phyloP scores from a whole-genome alignment of 2,888 invertebrate genomes.

The Encarsia formosa region DNA sequence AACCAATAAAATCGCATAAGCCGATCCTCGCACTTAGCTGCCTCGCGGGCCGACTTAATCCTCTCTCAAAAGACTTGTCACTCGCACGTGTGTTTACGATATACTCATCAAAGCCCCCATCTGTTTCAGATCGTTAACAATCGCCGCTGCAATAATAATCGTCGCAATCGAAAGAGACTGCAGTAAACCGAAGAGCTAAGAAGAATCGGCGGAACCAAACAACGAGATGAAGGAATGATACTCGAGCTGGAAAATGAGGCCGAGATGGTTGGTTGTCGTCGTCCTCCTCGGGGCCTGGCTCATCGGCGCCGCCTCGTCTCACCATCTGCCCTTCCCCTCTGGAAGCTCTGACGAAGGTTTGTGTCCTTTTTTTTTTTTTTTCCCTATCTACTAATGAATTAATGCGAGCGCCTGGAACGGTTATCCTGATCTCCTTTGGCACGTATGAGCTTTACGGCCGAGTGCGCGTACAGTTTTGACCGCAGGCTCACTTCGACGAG shows the following conservation, averaged over 20 bases:
- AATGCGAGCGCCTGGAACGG: background rate
- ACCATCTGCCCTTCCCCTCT: slow-evolving; percentile 24
- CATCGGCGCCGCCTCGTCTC: slow-evolving; percentile 2
- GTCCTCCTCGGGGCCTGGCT: slow-evolving; percentile 8
- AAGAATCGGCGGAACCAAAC: background rate
- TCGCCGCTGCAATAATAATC: too few species aligned
- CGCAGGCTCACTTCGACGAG: background rate
- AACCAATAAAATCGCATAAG: too few species aligned
- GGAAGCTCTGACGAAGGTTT: slow-evolving; percentile 47
- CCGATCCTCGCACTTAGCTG: too few species aligned
- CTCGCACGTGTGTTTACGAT: too few species aligned
- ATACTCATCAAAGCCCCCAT: too few species aligned
- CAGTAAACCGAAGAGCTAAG: too few species aligned
- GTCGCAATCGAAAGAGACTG: too few species aligned
- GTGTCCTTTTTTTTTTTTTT: slow-evolving; percentile 15
- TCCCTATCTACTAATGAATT: background rate
- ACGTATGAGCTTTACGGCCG: background rate
- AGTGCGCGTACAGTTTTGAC: background rate
- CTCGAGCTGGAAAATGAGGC: slow-evolving; percentile 44
- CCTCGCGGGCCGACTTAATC: too few species aligned
- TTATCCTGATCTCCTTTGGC: background rate
- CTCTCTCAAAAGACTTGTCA: too few species aligned
- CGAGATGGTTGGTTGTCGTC: slow-evolving; percentile 39
- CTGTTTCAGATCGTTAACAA: too few species aligned
- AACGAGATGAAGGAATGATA: slow-evolving; percentile 41